These are phyloP conservation scores for Epirrita christyi DNA, from an alignment of 2,888 invertebrate species.

Conservation along the genomic window DNA sequence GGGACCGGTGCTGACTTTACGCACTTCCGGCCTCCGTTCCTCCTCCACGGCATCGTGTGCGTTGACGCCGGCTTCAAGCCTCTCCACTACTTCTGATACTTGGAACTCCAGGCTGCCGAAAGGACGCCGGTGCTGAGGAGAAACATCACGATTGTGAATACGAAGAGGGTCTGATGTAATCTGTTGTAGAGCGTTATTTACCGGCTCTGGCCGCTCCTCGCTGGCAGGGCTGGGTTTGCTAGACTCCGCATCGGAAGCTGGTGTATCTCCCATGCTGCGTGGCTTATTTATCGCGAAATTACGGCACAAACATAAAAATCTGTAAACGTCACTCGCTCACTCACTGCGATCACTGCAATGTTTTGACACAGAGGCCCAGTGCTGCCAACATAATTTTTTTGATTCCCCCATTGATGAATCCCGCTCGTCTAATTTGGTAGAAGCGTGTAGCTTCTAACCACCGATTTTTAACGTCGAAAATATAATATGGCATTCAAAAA, in stretches of 20 bases:
- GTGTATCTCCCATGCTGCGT: slow-evolving; percentile 81
- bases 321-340: slow-evolving; percentile 79
- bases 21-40: slow-evolving; percentile 65
- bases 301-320: slow-evolving; percentile 72
- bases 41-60: slow-evolving; percentile 71
- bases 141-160: slow-evolving; percentile 35
- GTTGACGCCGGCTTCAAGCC: slow-evolving; percentile 87
- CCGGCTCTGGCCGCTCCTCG: slow-evolving; percentile 61
- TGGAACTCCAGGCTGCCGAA: slow-evolving; percentile 88
- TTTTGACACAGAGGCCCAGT: slow-evolving; percentile 74
- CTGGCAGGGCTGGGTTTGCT: slow-evolving; percentile 59
- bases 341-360: slow-evolving; percentile 70
- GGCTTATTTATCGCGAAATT: slow-evolving; percentile 61
- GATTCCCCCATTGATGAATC: no score
- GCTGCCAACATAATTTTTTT: no score
- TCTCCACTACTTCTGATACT: slow-evolving; percentile 89
- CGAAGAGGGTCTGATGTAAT: slow-evolving; percentile 25
- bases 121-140: slow-evolving; percentile 85
- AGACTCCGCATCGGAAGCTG: slow-evolving; percentile 66
- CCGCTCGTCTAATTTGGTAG: no score
- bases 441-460: no score
- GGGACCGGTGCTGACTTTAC: slow-evolving; percentile 77
- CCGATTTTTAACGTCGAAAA: no score
- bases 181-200: slow-evolving; percentile 44
- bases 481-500: no score